These are phyloP conservation scores for Amphilophus citrinellus DNA, from an alignment of 2,113 vertebrate genomes.

Conservation along the genomic window DNA sequence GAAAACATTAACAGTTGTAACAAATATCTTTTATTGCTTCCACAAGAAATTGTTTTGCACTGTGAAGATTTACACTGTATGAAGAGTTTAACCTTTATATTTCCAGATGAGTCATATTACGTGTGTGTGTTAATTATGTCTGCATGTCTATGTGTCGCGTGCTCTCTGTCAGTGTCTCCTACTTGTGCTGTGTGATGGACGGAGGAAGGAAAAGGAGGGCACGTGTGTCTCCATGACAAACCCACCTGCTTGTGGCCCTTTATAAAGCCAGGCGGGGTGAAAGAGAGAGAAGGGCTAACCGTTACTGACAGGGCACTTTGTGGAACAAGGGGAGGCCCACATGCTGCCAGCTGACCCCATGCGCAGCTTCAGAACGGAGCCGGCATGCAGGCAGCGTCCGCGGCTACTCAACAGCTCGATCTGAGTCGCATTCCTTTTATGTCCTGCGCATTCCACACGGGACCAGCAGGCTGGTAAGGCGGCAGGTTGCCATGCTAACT, in stretches of 20 bases:
- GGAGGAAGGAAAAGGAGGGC: constrained; percentile 64
- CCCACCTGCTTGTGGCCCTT: constrained; percentile 86
- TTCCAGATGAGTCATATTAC: neutral
- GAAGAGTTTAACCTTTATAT: neutral
- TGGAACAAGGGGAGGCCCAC: constrained; percentile 67
- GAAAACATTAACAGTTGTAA: constrained; percentile 13
- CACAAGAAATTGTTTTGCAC: neutral
- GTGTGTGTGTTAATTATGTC: neutral
- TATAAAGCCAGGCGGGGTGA: constrained; percentile 79
- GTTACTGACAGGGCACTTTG: constrained; percentile 80
- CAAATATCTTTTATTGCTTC: neutral
- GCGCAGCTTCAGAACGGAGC: constrained; percentile 66
- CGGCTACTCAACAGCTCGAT: constrained; percentile 35
- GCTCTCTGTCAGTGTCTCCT: constrained; percentile 50
- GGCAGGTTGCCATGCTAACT: constrained; percentile 81
- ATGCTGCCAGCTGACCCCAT: constrained; percentile 81
- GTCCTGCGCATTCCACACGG: constrained; percentile 62
- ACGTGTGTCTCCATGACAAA: constrained; percentile 74
- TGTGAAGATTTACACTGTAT: neutral
- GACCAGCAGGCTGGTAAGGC: constrained; percentile 58
- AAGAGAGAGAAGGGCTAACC: constrained; percentile 84
- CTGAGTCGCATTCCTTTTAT: constrained; percentile 35
- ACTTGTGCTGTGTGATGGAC: constrained; percentile 57
- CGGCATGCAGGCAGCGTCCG: constrained; percentile 79
- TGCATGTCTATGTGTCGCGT: constrained; percentile 25